Base-by-base conservation (phyloP, 2,113 vertebrate species). In the Elephantulus edwardii region DNA sequence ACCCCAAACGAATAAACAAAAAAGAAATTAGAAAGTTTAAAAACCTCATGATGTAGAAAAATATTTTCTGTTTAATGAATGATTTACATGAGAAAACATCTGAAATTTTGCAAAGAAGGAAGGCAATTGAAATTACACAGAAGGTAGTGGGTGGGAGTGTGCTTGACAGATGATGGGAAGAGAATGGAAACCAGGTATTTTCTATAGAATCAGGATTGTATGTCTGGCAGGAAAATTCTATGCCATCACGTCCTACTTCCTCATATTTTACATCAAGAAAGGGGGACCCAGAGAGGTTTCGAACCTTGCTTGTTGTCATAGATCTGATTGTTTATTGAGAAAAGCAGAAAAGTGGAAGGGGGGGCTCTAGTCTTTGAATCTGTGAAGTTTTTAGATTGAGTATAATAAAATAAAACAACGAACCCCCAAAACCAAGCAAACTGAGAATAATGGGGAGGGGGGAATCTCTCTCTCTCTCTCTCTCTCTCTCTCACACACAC, bases 61-160 rank as follows among this genome's bases (percentile, higher is more conserved):
- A 66, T 86, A 70, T 79, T 89, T 91, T 44, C 28, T 19, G 88
- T 75, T 85, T 89, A 91, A 91, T 79, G 64, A 93, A 88, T 68
- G 87, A 72, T 79, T 85, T 85, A 77, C 78, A 88, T 77, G 71
- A 83, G 90, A 76, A 89, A 93, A 92, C n/a, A 75, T 79, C 83
- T 80, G 56, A 88, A 93, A 89, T 76, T 84, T n/a, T 83, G 35
- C 83, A 91, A 79, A 17, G 13, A 62, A n/a, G 62, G 86, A 82
- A 89, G 42, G 38, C 62, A 89, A 90, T 44, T 83, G 77, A 75
- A 92, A 93, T 93, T 89, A 90, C 28, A 82, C 64, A 91, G 71
- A 83, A 4, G 56, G 52, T 83, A 20, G 30, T 46, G 17, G 62
- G 64, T n/a, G 56, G 24, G n/a, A n/a, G n/a, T n/a, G n/a, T n/a